Evolutionary conservation across 2,113 vertebrate species (phyloP).

Genomic region (Sebastes schlegelii): DNA sequence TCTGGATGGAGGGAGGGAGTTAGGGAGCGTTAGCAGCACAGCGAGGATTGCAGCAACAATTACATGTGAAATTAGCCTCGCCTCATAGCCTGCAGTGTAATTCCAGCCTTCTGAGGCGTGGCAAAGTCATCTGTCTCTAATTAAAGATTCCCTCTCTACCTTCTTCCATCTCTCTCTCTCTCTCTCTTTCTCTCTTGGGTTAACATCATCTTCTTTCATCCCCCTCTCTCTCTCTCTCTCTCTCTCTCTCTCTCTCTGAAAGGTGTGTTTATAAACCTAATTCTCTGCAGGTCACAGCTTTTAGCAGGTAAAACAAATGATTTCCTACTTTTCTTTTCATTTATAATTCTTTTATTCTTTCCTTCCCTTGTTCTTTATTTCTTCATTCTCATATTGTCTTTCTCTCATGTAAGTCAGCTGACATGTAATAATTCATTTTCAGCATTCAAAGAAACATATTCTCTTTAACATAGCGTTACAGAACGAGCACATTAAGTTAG

Average conservation of each 20-base stretch:
- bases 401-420: not conserved
- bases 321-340: not conserved
- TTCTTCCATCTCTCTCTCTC: not conserved
- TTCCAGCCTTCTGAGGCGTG: constrained; percentile 83
- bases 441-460: too few species aligned
- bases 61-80: constrained; percentile 81
- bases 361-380: not conserved
- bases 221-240: not conserved
- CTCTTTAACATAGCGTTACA: too few species aligned
- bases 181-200: constrained; percentile 24
- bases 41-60: constrained; percentile 77
- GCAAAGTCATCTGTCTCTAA: constrained; percentile 80
- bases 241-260: constrained; percentile 10
- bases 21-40: constrained; percentile 59
- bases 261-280: constrained; percentile 19
- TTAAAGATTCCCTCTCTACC: constrained; percentile 74
- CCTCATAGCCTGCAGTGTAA: constrained; percentile 79
- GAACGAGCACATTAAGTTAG: too few species aligned
- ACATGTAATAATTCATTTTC: not conserved
- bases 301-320: constrained; percentile 27
- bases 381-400: not conserved
- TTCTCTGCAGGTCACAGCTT: constrained; percentile 32
- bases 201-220: constrained; percentile 33
- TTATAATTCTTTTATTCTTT: not conserved
- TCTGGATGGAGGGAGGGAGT: constrained; percentile 46